Percentiles rank a stretch among this genome's conserved stretches.
Evolutionary conservation across 1,140 invertebrate species (phyloP).

Genomic region (Papilio helenus): DNA sequence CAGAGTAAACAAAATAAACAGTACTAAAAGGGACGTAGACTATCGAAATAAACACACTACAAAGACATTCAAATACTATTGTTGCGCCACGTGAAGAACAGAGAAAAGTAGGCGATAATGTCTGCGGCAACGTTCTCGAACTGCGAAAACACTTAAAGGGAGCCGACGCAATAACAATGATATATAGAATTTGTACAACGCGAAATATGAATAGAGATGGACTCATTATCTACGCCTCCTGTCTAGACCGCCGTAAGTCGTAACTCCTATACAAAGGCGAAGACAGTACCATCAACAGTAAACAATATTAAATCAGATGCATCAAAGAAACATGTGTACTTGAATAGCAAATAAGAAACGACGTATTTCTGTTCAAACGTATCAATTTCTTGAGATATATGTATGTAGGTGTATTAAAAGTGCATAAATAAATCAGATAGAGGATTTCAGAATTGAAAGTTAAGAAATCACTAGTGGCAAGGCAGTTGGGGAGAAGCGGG

Average conservation of each 20-base stretch:
- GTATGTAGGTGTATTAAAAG: not conserved
- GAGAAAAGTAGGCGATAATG: slow-evolving; percentile 19
- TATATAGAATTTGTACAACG: slow-evolving; percentile 43
- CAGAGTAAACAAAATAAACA: slow-evolving; percentile 20
- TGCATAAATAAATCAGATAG: slow-evolving; percentile 30
- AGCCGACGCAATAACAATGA: slow-evolving; percentile 45
- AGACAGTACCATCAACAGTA: slow-evolving; percentile 33
- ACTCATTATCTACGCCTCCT: slow-evolving; percentile 48
- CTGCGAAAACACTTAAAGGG: slow-evolving; percentile 28
- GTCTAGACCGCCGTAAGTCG: slow-evolving; percentile 54
- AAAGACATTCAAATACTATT: slow-evolving; percentile 7
- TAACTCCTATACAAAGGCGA: slow-evolving; percentile 48
- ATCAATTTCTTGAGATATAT: not conserved
- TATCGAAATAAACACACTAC: slow-evolving; percentile 12
- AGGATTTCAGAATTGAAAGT: slow-evolving; percentile 45
- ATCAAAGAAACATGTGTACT: not conserved
- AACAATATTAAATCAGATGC: not conserved
- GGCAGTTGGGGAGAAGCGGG: slow-evolving; percentile 43
- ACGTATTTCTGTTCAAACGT: not conserved
- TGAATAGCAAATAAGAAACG: no score
- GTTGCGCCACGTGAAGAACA: not conserved
- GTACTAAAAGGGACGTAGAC: not conserved
- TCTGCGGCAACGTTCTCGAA: slow-evolving; percentile 23
- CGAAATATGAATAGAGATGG: slow-evolving; percentile 60
- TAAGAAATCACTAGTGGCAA: slow-evolving; percentile 49